Percentiles rank a stretch among this genome's conserved stretches.
phyloP scores from a whole-genome alignment of 92 coral and sea anemone species.

The Epizoanthus stellaris region DNA sequence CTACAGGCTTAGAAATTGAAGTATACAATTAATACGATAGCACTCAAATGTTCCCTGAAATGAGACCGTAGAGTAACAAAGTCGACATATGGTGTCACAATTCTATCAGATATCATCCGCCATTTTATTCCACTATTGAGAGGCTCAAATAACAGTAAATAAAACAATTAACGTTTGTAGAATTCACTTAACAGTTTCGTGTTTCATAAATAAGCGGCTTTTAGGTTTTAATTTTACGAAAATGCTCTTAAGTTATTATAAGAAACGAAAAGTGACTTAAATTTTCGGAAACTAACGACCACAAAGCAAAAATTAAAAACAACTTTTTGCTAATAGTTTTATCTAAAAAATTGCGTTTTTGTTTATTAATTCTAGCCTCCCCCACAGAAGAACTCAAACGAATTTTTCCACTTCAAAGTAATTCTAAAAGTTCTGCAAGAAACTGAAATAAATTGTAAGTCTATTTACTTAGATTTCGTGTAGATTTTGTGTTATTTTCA shows the following conservation, averaged over 20 bases:
- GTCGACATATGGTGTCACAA: neutral
- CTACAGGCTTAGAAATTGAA: neutral
- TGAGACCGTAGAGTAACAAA: neutral
- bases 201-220: slow-evolving; percentile 23
- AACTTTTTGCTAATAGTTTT: neutral
- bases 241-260: slow-evolving; percentile 13
- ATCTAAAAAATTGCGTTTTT: too few species aligned
- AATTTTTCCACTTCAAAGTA: neutral
- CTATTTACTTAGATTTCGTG: too few species aligned
- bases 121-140: neutral
- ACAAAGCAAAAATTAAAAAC: slow-evolving; percentile 21
- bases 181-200: neutral
- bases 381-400: neutral
- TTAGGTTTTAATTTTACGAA: slow-evolving; percentile 9
- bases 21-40: slow-evolving; percentile 14
- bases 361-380: neutral
- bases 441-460: too few species aligned
- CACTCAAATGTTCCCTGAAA: neutral
- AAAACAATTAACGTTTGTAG: slow-evolving; percentile 1
- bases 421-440: neutral
- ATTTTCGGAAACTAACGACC: slow-evolving; percentile 11
- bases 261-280: neutral
- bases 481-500: too few species aligned
- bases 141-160: neutral
- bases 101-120: neutral